Evolutionary conservation across 2,113 vertebrate species (phyloP), one percentile per base, ranked within the genome.

Genomic region (Pomatorhinus ruficollis): DNA sequence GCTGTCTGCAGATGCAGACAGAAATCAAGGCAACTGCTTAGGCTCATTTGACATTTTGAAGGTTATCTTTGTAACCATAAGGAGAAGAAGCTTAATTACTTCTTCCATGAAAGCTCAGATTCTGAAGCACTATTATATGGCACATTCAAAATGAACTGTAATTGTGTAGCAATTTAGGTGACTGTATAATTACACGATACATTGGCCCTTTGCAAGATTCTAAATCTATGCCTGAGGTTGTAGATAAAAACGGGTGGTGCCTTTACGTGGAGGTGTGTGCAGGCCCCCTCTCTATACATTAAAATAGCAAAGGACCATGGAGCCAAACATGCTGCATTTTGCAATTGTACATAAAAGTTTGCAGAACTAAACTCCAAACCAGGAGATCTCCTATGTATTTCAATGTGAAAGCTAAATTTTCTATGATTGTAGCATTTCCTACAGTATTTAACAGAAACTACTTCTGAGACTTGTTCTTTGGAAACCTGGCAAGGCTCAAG

Each of bases 31-130:
- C 79, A 86, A 92, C 88, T 83, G 76, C 75, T 79, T 23, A 50
- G 78, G 63, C 70, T 93, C 90, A 72, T 92, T 65, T 93, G 77
- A 93, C 89, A 81, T 95, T 96, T 90, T 92, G 92, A 96, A 96
- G 94, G 95, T 97, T 93, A 97, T 95, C 95, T 96, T 87, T 85
- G 45, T 59, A 95, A 90, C 69, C 80, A 56, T 77, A 95, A 93
- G 69, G 77, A 93, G 57, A 66, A 84, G 74, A 44, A 47, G 80
- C 69, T 96, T 96, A 93, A 96, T 96, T 96, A 89, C 93, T 69
- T 35, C 45, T 50, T 18, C 83, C 92, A 56, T 78, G 85, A 92
- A 96, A 94, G 88, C 83, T 93, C 85, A 93, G 80, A 72, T 92
- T 92, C 83, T 81, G 66, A 82, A 92, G 88, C 66, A 50, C 71